Evolutionary conservation across 2,113 vertebrate species (phyloP).

Genomic region (Channa maculata): DNA sequence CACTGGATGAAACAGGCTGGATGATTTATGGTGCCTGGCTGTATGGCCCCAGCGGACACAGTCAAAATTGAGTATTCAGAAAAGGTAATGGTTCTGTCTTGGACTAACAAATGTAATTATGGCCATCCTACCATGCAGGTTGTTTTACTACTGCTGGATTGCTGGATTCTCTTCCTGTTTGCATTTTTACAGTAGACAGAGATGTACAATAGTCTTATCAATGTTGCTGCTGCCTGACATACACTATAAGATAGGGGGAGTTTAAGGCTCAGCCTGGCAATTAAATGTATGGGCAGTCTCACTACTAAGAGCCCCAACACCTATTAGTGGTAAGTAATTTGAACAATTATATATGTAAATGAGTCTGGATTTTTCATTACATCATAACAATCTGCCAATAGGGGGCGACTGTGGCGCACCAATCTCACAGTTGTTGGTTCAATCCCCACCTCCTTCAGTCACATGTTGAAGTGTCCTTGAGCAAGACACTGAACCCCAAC

Average conservation of each 20-base stretch:
- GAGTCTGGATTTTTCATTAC: too few species aligned
- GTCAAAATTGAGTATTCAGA: slow-evolving; percentile 76
- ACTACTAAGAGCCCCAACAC: too few species aligned
- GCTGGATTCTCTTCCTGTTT: slow-evolving; percentile 42
- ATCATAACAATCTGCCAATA: too few species aligned
- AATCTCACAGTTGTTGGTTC: too few species aligned
- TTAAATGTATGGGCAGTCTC: too few species aligned
- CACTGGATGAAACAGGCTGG: slow-evolving; percentile 72
- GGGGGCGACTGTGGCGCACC: too few species aligned
- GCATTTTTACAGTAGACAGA: slow-evolving; percentile 45
- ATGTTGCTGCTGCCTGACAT: slow-evolving; percentile 5
- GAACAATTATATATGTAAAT: too few species aligned
- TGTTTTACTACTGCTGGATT: slow-evolving; percentile 75
- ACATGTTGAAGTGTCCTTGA: too few species aligned
- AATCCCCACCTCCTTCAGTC: too few species aligned
- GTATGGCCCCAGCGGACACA: slow-evolving; percentile 63
- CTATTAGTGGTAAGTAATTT: too few species aligned
- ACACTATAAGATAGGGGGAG: not conserved
- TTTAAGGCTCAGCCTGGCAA: too few species aligned
- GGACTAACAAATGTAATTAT: slow-evolving; percentile 82
- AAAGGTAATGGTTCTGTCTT: slow-evolving; percentile 79
- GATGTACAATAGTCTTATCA: slow-evolving; percentile 8
- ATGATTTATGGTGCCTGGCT: slow-evolving; percentile 80
- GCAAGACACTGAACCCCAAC: too few species aligned
- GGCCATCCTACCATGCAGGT: slow-evolving; percentile 70